phyloP scores from a whole-genome alignment of 2,888 invertebrate genomes.

The Willowsia nigromaculata region DNA sequence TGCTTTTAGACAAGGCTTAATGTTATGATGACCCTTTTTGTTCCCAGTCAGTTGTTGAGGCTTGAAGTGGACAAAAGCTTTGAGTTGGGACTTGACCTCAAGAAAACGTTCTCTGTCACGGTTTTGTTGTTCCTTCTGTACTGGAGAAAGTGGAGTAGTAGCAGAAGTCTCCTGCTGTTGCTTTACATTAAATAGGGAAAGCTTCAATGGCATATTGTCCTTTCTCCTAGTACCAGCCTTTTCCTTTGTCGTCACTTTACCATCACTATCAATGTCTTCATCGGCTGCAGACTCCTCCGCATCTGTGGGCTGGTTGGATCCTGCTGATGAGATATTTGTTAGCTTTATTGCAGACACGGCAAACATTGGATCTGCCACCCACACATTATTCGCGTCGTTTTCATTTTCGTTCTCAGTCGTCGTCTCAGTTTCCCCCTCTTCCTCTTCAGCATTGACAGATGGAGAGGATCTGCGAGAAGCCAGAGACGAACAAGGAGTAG shows the following conservation, averaged over 20 bases:
- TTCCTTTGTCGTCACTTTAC: neutral
- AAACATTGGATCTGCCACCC: slow-evolving; percentile 74
- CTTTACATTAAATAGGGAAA: slow-evolving; percentile 2
- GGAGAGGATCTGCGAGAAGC: neutral
- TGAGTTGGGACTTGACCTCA: slow-evolving; percentile 59
- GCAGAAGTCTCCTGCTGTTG: neutral
- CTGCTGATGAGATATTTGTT: neutral
- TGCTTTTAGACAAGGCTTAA: slow-evolving; percentile 77
- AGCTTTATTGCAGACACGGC: slow-evolving; percentile 73
- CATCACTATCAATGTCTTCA: neutral
- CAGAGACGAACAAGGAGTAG: neutral
- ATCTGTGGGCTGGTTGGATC: slow-evolving; percentile 45
- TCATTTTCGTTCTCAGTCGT: slow-evolving; percentile 60
- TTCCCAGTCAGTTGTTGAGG: slow-evolving; percentile 32
- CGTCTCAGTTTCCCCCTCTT: slow-evolving; percentile 57
- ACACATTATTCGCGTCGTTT: slow-evolving; percentile 58
- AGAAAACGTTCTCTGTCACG: neutral
- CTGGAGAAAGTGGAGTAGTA: neutral
- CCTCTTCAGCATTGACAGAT: slow-evolving; percentile 12
- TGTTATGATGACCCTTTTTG: slow-evolving; percentile 48
- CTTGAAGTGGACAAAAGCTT: slow-evolving; percentile 73
- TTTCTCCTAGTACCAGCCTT: neutral
- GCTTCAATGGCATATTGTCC: slow-evolving; percentile 25
- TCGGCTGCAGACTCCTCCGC: neutral
- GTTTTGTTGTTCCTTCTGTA: neutral